A percentile compares a stretch with the other conserved stretches of the same genome.
Conservation (phyloP, 2,888 invertebrate species). For the Gastracanthus pulcherrimus region DNA sequence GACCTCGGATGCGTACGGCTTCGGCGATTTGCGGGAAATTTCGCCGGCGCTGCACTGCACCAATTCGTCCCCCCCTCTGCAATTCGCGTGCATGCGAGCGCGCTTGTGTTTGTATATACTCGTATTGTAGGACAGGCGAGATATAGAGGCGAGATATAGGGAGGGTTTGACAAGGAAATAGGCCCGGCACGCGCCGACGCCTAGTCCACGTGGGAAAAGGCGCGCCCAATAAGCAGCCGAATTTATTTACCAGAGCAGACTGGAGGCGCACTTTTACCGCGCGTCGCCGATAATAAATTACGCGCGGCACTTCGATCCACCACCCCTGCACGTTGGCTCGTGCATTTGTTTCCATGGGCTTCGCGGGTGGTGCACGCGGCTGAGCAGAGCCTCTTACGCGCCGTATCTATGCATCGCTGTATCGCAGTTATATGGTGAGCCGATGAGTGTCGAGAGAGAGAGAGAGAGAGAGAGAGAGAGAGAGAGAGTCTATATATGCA, state of each 20-base stretch:
- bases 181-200: background rate
- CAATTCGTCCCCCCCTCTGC: background rate
- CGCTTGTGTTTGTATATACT: too few species aligned
- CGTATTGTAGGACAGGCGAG: background rate
- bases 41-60: background rate
- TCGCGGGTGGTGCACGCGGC: too few species aligned
- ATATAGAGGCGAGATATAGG: background rate
- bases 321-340: background rate
- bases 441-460: background rate
- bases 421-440: background rate
- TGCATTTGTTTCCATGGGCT: background rate
- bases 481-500: background rate
- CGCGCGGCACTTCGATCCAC: background rate
- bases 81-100: background rate
- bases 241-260: slow-evolving; percentile 4
- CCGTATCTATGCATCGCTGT: background rate
- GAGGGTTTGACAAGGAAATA: slow-evolving; percentile 7
- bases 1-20: too few species aligned
- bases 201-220: background rate
- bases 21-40: background rate
- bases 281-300: background rate
- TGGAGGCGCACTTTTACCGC: background rate
- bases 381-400: background rate
- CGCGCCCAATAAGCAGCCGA: background rate
- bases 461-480: background rate